Percentiles rank a stretch among this genome's conserved stretches.
phyloP scores from a whole-genome alignment of 2,888 invertebrate species.

The Thumatha senex region DNA sequence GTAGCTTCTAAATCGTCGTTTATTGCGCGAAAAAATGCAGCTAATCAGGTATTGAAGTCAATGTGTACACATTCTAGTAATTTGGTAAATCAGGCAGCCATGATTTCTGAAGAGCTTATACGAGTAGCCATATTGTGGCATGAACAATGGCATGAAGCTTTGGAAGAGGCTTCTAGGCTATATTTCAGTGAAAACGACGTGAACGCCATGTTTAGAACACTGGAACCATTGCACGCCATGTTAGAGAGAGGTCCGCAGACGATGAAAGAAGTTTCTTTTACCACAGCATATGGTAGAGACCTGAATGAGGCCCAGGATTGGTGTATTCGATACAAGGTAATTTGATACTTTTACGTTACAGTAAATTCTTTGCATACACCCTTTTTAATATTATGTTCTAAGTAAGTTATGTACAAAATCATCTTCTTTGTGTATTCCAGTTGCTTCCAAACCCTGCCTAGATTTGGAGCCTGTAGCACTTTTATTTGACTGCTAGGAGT shows the following conservation, averaged over 20 bases:
- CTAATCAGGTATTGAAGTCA: slow-evolving; percentile 96
- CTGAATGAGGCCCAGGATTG: slow-evolving; percentile 97
- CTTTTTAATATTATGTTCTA: neutral
- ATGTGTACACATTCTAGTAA: slow-evolving; percentile 97
- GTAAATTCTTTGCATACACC: neutral
- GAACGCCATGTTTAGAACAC: slow-evolving; percentile 97
- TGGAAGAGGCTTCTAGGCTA: slow-evolving; percentile 95
- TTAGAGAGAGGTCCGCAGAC: slow-evolving; percentile 97
- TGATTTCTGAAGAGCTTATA: slow-evolving; percentile 98
- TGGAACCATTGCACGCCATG: slow-evolving; percentile 97
- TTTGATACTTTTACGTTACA: neutral
- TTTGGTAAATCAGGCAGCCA: slow-evolving; percentile 96
- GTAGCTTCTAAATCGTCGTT: slow-evolving; percentile 98
- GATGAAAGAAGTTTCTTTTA: slow-evolving; percentile 97
- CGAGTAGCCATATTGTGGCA: slow-evolving; percentile 99
- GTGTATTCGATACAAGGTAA: slow-evolving; percentile 93
- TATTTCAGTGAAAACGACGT: slow-evolving; percentile 99
- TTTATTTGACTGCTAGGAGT: no score
- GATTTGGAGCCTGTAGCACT: no score
- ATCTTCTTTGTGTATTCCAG: no score
- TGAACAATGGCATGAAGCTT: slow-evolving; percentile 99
- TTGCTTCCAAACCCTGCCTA: no score
- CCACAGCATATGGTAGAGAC: slow-evolving; percentile 97
- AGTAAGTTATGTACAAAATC: no score
- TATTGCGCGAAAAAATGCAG: slow-evolving; percentile 92